These are phyloP conservation scores for Tineola bisselliella DNA, from an alignment of 2,888 invertebrate genomes.

Conservation along the genomic window DNA sequence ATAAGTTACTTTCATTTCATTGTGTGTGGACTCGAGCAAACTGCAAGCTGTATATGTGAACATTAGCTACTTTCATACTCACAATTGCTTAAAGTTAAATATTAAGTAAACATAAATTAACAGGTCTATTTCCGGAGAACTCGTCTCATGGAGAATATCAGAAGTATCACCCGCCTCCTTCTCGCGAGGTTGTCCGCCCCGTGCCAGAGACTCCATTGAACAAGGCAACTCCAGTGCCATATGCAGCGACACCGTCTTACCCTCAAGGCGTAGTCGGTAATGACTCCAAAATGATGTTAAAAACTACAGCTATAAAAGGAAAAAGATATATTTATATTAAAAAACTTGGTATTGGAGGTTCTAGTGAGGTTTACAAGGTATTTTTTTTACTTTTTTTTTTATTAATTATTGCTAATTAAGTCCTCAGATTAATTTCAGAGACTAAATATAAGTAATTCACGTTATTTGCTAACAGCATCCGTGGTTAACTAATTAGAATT, in stretches of 20 bases:
- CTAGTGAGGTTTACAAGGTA: constrained; percentile 81
- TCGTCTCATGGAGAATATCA: constrained; percentile 17
- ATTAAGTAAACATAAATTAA: too few species aligned
- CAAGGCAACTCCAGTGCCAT: constrained; percentile 34
- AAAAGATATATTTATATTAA: constrained; percentile 78
- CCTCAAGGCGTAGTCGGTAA: constrained; percentile 41
- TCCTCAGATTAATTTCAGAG: too few species aligned
- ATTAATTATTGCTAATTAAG: too few species aligned
- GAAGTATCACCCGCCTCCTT: constrained; percentile 15
- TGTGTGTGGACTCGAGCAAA: too few species aligned
- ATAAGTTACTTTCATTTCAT: too few species aligned
- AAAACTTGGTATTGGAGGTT: constrained; percentile 88
- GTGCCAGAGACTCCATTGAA: constrained; percentile 43
- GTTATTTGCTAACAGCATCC: too few species aligned
- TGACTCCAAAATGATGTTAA: constrained; percentile 45
- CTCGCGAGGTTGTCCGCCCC: constrained; percentile 21
- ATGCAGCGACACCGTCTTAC: constrained; percentile 52
- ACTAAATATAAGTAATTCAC: too few species aligned
- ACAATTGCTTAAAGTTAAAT: too few species aligned
- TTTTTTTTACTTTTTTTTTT: neutral
- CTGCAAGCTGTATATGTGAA: too few species aligned
- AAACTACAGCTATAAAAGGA: constrained; percentile 73
- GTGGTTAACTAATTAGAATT: too few species aligned
- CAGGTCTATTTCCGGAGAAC: constrained; percentile 18
- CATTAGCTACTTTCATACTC: too few species aligned